A percentile compares a stretch with the other conserved stretches of the same genome.
phyloP scores from a whole-genome alignment of 2,888 invertebrate species.

The Andrena flavipes region DNA sequence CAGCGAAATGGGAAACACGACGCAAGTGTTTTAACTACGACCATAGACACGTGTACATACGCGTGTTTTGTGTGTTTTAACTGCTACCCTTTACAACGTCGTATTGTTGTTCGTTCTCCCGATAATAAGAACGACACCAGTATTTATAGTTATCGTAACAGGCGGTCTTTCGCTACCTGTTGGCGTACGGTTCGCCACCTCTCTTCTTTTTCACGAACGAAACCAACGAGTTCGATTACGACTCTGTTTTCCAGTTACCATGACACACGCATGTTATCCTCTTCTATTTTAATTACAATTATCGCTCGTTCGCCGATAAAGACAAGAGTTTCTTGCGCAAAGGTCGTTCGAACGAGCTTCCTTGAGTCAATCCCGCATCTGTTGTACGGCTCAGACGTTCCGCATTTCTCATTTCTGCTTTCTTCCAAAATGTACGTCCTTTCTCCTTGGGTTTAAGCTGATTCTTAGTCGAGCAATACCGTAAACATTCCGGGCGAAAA shows the following conservation, averaged over 20 bases:
- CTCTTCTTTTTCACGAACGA: not conserved
- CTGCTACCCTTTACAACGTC: slow-evolving; percentile 15
- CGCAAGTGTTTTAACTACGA: slow-evolving; percentile 12
- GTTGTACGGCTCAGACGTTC: not conserved
- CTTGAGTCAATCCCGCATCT: not conserved
- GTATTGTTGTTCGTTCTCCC: slow-evolving; percentile 16
- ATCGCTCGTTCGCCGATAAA: not conserved
- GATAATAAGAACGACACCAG: slow-evolving; percentile 47
- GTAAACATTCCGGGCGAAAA: slow-evolving; percentile 35
- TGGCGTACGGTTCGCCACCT: not conserved
- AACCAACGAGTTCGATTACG: slow-evolving; percentile 19
- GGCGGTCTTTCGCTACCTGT: slow-evolving; percentile 1
- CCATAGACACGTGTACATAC: slow-evolving; percentile 6
- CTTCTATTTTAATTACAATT: not conserved
- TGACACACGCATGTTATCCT: not conserved
- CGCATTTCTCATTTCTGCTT: not conserved
- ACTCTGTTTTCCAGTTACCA: not conserved
- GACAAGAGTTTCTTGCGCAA: not conserved
- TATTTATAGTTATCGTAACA: slow-evolving; percentile 61
- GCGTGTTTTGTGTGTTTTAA: slow-evolving; percentile 27
- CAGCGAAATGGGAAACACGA: slow-evolving; percentile 11
- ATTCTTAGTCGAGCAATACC: not conserved
- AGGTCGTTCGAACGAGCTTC: not conserved
- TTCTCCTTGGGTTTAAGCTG: not conserved
- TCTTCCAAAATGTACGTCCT: not conserved